phyloP scores from a whole-genome alignment of 2,797 vertebrate species.

The Anomalospiza imberbis region DNA sequence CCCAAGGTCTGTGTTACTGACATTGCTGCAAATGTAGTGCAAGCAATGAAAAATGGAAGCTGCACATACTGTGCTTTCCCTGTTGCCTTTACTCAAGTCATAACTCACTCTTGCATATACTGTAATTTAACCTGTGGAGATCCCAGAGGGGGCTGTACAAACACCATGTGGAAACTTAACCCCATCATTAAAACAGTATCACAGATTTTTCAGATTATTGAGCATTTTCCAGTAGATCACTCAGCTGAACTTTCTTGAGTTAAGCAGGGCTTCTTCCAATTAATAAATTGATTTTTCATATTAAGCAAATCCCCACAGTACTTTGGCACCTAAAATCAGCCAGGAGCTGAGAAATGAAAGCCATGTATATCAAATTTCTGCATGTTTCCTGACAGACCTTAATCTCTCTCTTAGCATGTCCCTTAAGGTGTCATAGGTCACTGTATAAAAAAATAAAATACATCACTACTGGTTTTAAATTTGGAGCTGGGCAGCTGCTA shows the following conservation, averaged over 20 bases:
- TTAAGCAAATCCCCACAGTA: neutral
- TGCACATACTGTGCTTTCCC: constrained; percentile 32
- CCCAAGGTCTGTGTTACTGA: constrained; percentile 49
- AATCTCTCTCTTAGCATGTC: neutral
- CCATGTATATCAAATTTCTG: neutral
- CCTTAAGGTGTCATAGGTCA: neutral
- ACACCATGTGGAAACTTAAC: constrained; percentile 33
- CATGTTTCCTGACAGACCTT: neutral
- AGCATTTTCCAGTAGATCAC: neutral
- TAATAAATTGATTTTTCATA: neutral
- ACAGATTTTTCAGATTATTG: constrained; percentile 36
- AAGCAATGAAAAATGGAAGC: constrained; percentile 64
- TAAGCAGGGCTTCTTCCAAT: neutral
- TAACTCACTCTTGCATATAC: constrained; percentile 68
- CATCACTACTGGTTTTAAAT: neutral
- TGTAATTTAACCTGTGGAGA: constrained; percentile 65
- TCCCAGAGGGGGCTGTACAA: constrained; percentile 58
- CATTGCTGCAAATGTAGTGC: constrained; percentile 53
- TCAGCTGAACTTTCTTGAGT: neutral
- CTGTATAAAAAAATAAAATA: neutral
- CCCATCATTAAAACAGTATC: constrained; percentile 13
- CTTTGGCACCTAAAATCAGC: neutral
- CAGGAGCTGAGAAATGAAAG: neutral
- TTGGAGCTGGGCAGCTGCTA: neutral
- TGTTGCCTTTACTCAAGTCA: constrained; percentile 42